phyloP scores from a whole-genome alignment of 1,140 invertebrate genomes.

The Drosophila busckii region DNA sequence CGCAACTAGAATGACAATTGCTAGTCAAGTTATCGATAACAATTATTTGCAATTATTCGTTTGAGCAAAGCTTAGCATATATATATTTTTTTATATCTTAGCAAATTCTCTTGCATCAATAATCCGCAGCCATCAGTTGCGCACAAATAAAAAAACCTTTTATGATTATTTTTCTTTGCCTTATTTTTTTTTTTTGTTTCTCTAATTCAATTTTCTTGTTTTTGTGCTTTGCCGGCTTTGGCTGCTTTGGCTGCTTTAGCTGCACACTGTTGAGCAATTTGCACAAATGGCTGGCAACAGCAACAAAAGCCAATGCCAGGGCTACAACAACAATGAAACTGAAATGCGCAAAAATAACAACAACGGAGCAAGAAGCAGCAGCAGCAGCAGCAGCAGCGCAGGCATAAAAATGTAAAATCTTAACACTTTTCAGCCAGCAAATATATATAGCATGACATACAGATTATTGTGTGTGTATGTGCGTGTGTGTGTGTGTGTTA shows the following conservation, averaged over 20 bases:
- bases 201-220: background rate
- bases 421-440: slow-evolving; percentile 54
- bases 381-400: slow-evolving; percentile 10
- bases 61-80: too few species aligned
- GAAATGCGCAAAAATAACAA: slow-evolving; percentile 25
- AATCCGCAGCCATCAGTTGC: too few species aligned
- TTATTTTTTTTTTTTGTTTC: slow-evolving; percentile 1
- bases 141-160: too few species aligned
- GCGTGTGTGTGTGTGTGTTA: too few species aligned
- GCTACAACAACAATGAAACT: slow-evolving; percentile 5
- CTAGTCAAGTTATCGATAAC: too few species aligned
- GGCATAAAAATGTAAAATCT: slow-evolving; percentile 70
- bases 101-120: too few species aligned
- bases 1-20: too few species aligned
- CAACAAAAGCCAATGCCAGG: slow-evolving; percentile 46
- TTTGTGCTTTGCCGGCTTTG: background rate
- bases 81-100: too few species aligned
- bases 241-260: slow-evolving; percentile 8
- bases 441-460: slow-evolving; percentile 3
- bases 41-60: too few species aligned
- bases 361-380: slow-evolving; percentile 4
- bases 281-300: slow-evolving; percentile 62
- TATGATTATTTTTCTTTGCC: too few species aligned
- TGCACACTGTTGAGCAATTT: slow-evolving; percentile 57
- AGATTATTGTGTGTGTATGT: slow-evolving; percentile 46